Conservation (phyloP, 2,888 invertebrate genomes). For the Drymonia ruficornis region DNA sequence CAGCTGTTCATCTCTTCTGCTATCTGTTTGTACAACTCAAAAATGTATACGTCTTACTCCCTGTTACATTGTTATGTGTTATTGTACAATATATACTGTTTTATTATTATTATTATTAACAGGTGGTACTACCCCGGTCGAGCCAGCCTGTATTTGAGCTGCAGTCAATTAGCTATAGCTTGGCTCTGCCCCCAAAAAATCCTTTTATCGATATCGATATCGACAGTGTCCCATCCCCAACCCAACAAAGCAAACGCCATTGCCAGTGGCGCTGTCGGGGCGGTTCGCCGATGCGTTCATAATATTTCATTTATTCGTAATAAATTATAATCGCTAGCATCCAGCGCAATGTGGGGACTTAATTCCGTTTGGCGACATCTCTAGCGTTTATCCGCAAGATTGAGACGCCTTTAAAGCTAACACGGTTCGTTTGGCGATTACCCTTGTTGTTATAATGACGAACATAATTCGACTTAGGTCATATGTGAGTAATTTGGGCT, state of each 20-base stretch:
- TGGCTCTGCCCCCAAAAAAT: too few species aligned
- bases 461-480: not conserved
- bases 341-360: conserved; percentile 54
- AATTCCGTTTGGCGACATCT: conserved; percentile 50
- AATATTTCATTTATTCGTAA: conserved; percentile 85
- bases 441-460: not conserved
- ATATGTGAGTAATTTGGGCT: too few species aligned
- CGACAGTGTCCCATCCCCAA: conserved; percentile 49
- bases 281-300: conserved; percentile 83
- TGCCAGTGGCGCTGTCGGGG: conserved; percentile 82
- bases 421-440: conserved; percentile 17
- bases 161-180: too few species aligned
- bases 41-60: too few species aligned
- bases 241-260: conserved; percentile 82
- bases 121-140: too few species aligned
- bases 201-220: conserved; percentile 39
- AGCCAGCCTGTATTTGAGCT: too few species aligned
- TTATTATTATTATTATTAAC: too few species aligned
- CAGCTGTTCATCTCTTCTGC: too few species aligned
- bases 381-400: conserved; percentile 7
- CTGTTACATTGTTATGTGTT: too few species aligned
- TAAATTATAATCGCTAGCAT: conserved; percentile 78
- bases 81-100: too few species aligned
- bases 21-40: too few species aligned
- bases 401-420: conserved; percentile 15